Conservation (phyloP, 2,113 vertebrate species). For the Acanthochromis polyacanthus region DNA sequence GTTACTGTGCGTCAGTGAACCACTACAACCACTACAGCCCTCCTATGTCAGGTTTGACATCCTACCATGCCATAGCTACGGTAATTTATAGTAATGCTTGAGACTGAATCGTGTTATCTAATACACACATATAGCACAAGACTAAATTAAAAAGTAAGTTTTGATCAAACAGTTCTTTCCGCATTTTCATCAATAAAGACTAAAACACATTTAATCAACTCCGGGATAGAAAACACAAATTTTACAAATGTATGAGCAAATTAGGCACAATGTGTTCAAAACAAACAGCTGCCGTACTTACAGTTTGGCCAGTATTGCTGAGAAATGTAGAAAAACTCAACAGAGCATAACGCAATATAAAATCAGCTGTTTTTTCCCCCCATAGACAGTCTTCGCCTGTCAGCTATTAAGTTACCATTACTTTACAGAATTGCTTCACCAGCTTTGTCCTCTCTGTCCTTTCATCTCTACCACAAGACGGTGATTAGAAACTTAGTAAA, state of each 20-base stretch:
- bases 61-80: not conserved
- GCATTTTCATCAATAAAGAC: not conserved
- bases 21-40: not conserved
- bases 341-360: not conserved
- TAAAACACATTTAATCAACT: not conserved
- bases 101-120: not conserved
- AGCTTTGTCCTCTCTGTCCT: not conserved
- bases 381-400: not conserved
- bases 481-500: conserved; percentile 51
- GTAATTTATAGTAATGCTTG: not conserved
- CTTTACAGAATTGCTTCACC: not conserved
- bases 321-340: not conserved
- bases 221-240: not conserved
- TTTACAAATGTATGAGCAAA: no score
- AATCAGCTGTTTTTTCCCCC: not conserved
- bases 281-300: not conserved
- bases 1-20: not conserved
- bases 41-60: not conserved
- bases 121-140: no score
- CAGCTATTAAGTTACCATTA: not conserved
- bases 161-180: not conserved
- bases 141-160: not conserved
- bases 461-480: conserved; percentile 43
- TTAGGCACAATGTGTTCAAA: not conserved
- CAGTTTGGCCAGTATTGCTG: no score